Evolutionary conservation across 2,888 invertebrate genomes (phyloP).

Genomic region (Plagodis pulveraria): DNA sequence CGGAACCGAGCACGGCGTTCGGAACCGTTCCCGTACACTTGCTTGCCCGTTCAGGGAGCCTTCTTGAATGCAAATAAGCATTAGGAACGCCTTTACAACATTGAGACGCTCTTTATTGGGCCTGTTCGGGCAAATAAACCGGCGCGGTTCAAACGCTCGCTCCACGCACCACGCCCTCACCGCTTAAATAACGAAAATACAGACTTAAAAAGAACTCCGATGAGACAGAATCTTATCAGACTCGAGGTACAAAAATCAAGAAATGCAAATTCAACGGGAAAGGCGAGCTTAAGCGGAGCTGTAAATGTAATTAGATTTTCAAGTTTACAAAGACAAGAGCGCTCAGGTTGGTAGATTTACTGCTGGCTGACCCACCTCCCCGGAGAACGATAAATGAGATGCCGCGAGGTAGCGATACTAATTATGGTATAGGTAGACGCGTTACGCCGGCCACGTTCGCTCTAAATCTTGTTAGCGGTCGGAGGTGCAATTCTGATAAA

Average conservation of each 20-base stretch:
- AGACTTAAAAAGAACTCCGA: constrained; percentile 52
- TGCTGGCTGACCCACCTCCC: constrained; percentile 82
- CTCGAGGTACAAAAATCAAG: constrained; percentile 67
- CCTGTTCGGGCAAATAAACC: constrained; percentile 72
- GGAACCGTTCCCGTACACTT: constrained; percentile 72
- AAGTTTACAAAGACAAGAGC: constrained; percentile 83
- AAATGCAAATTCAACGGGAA: constrained; percentile 78
- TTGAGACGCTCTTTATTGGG: constrained; percentile 78
- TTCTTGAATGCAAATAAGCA: constrained; percentile 84
- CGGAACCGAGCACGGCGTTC: constrained; percentile 58
- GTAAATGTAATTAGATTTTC: constrained; percentile 85
- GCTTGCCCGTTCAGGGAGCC: constrained; percentile 73
- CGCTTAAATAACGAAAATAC: constrained; percentile 46
- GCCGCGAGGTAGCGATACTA: constrained; percentile 82
- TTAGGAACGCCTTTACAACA: constrained; percentile 81
- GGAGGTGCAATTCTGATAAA: constrained; percentile 70
- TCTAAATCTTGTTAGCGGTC: constrained; percentile 75
- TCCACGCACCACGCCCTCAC: constrained; percentile 50
- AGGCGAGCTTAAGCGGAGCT: constrained; percentile 76
- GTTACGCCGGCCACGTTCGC: constrained; percentile 60
- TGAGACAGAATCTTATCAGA: constrained; percentile 64
- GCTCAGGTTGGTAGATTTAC: constrained; percentile 83
- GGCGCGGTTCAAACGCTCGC: constrained; percentile 62
- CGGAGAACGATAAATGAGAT: constrained; percentile 81
- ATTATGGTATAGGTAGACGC: constrained; percentile 79